phyloP scores from a whole-genome alignment of 1,140 invertebrate species.

The Chrysomallon squamiferum region DNA sequence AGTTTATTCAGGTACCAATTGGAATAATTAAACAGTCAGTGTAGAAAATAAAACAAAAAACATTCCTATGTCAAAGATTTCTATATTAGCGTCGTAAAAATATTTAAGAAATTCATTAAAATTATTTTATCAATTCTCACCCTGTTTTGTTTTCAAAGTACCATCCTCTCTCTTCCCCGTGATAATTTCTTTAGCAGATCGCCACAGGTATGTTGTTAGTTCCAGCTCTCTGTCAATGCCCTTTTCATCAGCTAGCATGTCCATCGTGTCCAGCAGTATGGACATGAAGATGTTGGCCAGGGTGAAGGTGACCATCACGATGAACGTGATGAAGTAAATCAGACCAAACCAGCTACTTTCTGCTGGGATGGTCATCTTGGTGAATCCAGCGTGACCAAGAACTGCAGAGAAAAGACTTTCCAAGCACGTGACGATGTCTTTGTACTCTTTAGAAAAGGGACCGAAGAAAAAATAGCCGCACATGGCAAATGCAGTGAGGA shows the following conservation, averaged over 20 bases:
- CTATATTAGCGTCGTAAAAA: no score
- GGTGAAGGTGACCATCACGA: slow-evolving; percentile 80
- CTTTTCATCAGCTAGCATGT: slow-evolving; percentile 14
- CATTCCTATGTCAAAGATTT: no score
- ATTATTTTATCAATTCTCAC: no score
- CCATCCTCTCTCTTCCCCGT: neutral
- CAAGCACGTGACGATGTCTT: slow-evolving; percentile 17
- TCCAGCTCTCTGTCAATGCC: neutral
- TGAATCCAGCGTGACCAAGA: slow-evolving; percentile 78
- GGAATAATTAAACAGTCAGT: no score
- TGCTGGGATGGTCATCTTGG: slow-evolving; percentile 72
- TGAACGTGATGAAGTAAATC: slow-evolving; percentile 76
- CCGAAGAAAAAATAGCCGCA: slow-evolving; percentile 25
- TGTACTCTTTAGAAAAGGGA: slow-evolving; percentile 13
- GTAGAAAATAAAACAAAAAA: no score
- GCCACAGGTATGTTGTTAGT: neutral
- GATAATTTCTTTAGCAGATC: neutral
- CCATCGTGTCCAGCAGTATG: slow-evolving; percentile 75
- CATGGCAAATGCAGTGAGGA: slow-evolving; percentile 12
- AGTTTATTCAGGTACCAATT: no score
- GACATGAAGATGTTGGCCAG: slow-evolving; percentile 81
- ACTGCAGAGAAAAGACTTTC: slow-evolving; percentile 74
- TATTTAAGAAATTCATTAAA: no score
- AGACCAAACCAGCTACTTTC: slow-evolving; percentile 75
- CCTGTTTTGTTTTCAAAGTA: no score